phyloP scores from a whole-genome alignment of 2,797 vertebrate species.

The Sparus aurata region DNA sequence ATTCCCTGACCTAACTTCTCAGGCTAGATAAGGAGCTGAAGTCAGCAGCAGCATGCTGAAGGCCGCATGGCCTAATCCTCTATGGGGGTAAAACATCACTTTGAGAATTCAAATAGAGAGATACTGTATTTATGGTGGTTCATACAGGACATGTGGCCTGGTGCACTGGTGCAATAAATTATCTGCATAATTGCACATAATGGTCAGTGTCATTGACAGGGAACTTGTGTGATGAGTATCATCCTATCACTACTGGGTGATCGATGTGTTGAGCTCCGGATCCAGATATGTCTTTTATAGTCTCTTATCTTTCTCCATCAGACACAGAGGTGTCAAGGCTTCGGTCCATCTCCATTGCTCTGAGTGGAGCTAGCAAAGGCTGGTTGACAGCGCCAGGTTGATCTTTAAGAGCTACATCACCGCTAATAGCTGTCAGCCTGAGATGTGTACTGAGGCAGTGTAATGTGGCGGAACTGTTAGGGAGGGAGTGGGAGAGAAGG shows the following conservation, averaged over 20 bases:
- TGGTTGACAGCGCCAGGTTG: slow-evolving; percentile 22
- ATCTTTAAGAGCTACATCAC: slow-evolving; percentile 56
- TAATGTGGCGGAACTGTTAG: slow-evolving; percentile 39
- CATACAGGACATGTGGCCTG: not conserved
- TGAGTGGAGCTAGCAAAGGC: slow-evolving; percentile 43
- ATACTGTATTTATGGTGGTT: slow-evolving; percentile 25
- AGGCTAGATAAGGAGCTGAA: slow-evolving; percentile 23
- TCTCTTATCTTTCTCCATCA: slow-evolving; percentile 53
- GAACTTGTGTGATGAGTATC: slow-evolving; percentile 2
- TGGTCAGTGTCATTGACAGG: slow-evolving; percentile 2
- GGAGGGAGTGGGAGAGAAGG: not conserved
- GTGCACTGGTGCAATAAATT: not conserved
- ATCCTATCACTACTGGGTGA: slow-evolving; percentile 46
- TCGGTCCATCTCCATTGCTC: slow-evolving; percentile 28
- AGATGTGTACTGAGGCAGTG: slow-evolving; percentile 27
- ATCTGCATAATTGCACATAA: slow-evolving; percentile 21
- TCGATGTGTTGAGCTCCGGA: slow-evolving; percentile 30
- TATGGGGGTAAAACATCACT: slow-evolving; percentile 31
- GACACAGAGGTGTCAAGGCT: slow-evolving; percentile 57
- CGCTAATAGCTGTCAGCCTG: slow-evolving; percentile 63
- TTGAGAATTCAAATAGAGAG: slow-evolving; percentile 34
- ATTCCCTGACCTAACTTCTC: not conserved
- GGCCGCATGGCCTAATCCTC: not conserved
- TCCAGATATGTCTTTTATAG: slow-evolving; percentile 45
- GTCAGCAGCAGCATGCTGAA: no score